Evolutionary conservation across 2,888 invertebrate genomes (phyloP).

Genomic region (Catocala nupta): DNA sequence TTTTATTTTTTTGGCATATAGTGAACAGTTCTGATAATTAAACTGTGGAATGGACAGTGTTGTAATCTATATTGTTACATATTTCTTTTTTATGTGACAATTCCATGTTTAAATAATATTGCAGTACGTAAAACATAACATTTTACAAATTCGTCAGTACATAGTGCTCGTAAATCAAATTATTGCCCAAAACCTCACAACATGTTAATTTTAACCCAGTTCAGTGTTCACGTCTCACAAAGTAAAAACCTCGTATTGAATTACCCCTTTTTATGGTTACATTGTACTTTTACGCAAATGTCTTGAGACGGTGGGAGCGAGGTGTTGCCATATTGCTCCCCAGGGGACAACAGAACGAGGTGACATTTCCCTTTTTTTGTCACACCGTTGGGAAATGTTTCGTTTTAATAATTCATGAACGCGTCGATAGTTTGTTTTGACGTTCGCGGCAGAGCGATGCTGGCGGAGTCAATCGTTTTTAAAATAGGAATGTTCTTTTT

Average conservation of each 20-base stretch:
- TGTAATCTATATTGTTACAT: too few relatives aligned
- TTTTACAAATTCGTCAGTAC: too few relatives aligned
- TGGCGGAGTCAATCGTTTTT: constrained; percentile 31
- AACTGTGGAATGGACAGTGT: too few relatives aligned
- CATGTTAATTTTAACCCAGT: constrained; percentile 26
- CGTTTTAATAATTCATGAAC: constrained; percentile 75
- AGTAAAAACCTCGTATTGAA: constrained; percentile 44
- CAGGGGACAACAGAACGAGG: constrained; percentile 56
- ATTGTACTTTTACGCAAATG: constrained; percentile 59
- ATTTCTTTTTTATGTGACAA: too few relatives aligned
- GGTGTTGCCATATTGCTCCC: constrained; percentile 51
- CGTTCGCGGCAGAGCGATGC: constrained; percentile 26
- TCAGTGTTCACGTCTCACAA: constrained; percentile 24
- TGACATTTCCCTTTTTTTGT: constrained; percentile 73
- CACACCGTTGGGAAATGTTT: constrained; percentile 65
- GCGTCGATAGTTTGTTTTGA: constrained; percentile 56
- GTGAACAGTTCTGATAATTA: too few relatives aligned
- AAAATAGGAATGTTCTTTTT: constrained; percentile 4
- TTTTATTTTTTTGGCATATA: too few relatives aligned
- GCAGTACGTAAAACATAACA: too few relatives aligned
- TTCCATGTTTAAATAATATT: too few relatives aligned
- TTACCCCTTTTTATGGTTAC: constrained; percentile 58
- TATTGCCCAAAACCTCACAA: constrained; percentile 27
- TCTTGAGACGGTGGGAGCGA: constrained; percentile 32
- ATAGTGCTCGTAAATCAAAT: constrained; percentile 31